Conservation (phyloP, 2,888 invertebrate genomes). For the Caenorhabditis doughertyi region DNA sequence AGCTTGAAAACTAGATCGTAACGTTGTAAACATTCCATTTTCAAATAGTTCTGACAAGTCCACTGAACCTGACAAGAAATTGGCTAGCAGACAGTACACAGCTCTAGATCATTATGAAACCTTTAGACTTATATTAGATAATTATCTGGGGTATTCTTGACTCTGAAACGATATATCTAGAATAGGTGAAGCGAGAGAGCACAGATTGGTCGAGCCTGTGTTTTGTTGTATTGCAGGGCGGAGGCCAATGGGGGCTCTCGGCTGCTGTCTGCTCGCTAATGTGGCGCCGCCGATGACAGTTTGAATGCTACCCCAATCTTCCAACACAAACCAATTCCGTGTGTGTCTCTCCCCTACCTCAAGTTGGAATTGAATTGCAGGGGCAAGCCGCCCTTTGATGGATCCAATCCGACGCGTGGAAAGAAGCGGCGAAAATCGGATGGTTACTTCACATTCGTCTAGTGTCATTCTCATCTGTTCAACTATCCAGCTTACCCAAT, state of each 20-base stretch:
- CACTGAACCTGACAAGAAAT: neutral
- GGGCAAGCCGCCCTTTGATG: constrained; percentile 82
- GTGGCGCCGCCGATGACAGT: constrained; percentile 38
- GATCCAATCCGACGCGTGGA: constrained; percentile 81
- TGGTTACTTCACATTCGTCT: constrained; percentile 83
- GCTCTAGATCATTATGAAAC: neutral
- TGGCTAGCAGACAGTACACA: constrained; percentile 2
- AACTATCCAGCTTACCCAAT: constrained; percentile 36
- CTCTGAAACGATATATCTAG: too few relatives aligned
- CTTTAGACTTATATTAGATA: too few relatives aligned
- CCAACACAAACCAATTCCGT: constrained; percentile 14
- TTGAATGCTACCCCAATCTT: neutral
- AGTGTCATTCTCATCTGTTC: constrained; percentile 39
- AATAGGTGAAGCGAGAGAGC: constrained; percentile 19
- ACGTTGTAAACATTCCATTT: too few relatives aligned
- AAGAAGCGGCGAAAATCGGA: constrained; percentile 83
- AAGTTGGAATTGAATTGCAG: constrained; percentile 72
- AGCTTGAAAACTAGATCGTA: neutral
- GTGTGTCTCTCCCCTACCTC: constrained; percentile 31
- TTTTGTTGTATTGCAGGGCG: constrained; percentile 71
- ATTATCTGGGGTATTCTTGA: constrained; percentile 6
- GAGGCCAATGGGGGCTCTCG: constrained; percentile 71
- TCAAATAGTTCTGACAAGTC: too few relatives aligned
- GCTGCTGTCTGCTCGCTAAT: constrained; percentile 67
- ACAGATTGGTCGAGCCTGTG: constrained; percentile 59